These are phyloP conservation scores for Megaptera novaeangliae DNA, from an alignment of 2,113 vertebrate species.

Conservation along the genomic window DNA sequence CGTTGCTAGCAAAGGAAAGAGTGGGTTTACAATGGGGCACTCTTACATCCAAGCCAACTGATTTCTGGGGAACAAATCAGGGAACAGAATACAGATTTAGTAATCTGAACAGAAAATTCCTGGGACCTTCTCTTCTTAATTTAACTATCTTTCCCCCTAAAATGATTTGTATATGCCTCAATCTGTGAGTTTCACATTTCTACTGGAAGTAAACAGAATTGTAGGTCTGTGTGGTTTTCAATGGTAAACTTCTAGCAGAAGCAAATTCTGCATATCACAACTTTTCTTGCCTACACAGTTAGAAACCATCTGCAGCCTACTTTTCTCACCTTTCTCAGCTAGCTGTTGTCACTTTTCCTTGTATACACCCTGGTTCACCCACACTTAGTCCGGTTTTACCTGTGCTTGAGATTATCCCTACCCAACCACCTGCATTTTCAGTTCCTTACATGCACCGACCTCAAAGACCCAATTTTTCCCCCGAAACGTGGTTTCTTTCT, in stretches of 20 bases:
- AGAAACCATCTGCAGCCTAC: not conserved
- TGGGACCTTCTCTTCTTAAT: not conserved
- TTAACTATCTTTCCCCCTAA: not conserved
- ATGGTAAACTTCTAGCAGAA: not conserved
- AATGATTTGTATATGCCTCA: not conserved
- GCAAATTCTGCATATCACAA: not conserved
- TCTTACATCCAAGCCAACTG: not conserved
- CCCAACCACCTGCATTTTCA: not conserved
- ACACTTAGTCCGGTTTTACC: not conserved
- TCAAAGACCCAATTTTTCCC: not conserved
- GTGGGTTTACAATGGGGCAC: not conserved
- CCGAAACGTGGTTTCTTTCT: not conserved
- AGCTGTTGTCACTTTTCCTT: not conserved
- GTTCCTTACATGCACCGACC: not conserved
- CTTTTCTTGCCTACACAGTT: not conserved
- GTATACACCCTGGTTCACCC: not conserved
- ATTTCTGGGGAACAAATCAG: not conserved
- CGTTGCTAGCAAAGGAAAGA: not conserved
- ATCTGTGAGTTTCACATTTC: conserved; percentile 20
- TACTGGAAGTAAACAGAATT: not conserved
- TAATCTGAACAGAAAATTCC: not conserved
- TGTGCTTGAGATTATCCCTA: not conserved
- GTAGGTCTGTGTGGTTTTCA: not conserved
- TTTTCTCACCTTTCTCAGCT: not conserved
- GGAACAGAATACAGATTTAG: not conserved